A percentile compares a stretch with the other conserved stretches of the same genome.
These are phyloP conservation scores for Hippocampus kuda DNA, from an alignment of 2,797 vertebrate genomes.

Conservation along the genomic window DNA sequence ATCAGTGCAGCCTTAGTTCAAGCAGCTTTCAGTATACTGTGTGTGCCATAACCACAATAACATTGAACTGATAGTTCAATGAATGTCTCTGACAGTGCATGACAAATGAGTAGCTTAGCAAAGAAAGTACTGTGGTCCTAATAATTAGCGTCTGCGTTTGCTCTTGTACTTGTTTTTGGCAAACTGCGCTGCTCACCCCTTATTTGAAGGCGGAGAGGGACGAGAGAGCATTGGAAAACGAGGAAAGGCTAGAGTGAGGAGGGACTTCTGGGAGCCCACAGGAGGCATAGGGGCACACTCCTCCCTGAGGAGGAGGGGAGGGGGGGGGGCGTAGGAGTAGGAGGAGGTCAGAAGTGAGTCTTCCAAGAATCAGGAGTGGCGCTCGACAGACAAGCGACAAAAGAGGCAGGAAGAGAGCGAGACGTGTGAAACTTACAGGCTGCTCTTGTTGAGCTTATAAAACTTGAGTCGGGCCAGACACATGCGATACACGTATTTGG, in stretches of 20 bases:
- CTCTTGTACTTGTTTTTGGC: conserved; percentile 28
- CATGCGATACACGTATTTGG: conserved; percentile 97
- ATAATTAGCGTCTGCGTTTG: not conserved
- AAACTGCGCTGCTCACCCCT: conserved; percentile 75
- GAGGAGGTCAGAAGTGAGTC: conserved; percentile 34
- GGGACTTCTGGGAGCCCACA: conserved; percentile 83
- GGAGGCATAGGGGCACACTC: conserved; percentile 74
- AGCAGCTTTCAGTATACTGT: too few species aligned
- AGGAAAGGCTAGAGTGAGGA: conserved; percentile 83
- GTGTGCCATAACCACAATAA: too few species aligned
- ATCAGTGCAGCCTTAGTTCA: too few species aligned
- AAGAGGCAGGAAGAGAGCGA: conserved; percentile 39
- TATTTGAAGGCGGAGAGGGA: conserved; percentile 77
- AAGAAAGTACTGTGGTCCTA: not conserved
- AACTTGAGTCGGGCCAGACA: conserved; percentile 95
- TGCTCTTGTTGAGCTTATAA: conserved; percentile 94
- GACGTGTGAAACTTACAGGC: conserved; percentile 78
- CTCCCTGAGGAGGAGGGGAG: conserved; percentile 72
- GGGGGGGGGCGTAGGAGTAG: conserved; percentile 56
- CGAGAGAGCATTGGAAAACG: conserved; percentile 87
- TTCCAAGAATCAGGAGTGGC: conserved; percentile 22
- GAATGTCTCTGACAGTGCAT: not conserved
- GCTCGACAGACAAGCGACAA: conserved; percentile 20
- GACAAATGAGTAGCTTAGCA: not conserved
- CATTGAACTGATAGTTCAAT: too few species aligned